Conservation (phyloP, 2,797 vertebrate genomes). For the Onychomys arenicola region DNA sequence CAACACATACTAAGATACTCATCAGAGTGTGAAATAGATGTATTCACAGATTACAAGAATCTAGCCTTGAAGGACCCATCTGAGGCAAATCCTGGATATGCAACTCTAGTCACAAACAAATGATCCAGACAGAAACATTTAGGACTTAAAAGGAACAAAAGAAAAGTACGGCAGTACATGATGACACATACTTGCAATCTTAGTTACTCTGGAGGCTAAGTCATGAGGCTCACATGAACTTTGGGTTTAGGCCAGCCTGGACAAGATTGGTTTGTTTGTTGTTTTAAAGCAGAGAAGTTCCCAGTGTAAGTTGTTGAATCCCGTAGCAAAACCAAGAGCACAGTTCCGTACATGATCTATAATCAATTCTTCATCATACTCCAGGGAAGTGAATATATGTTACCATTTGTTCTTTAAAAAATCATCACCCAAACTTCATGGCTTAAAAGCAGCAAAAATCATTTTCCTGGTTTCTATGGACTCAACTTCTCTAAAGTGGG, state of each 20-base stretch:
- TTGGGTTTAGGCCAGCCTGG: neutral
- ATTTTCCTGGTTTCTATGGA: neutral
- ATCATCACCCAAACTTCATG: neutral
- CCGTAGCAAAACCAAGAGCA: neutral
- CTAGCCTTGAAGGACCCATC: neutral
- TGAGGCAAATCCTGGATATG: neutral
- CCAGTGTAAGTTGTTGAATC: neutral
- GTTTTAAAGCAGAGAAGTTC: neutral
- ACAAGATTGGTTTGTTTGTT: neutral
- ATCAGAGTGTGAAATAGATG: neutral
- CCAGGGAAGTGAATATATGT: neutral
- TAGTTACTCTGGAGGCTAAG: neutral
- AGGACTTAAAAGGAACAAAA: neutral
- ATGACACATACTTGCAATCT: neutral
- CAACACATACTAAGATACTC: neutral
- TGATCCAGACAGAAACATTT: neutral
- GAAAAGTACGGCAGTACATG: neutral
- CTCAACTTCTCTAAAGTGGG: neutral
- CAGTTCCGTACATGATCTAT: neutral
- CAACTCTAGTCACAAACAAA: neutral
- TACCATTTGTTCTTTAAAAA: neutral
- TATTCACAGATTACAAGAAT: neutral
- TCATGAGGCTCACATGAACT: neutral
- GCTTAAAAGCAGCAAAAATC: neutral
- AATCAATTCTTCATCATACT: neutral